Percentiles rank a stretch among this genome's conserved stretches.
phyloP scores from a whole-genome alignment of 2,797 vertebrate genomes.

The Sciaenops ocellatus region DNA sequence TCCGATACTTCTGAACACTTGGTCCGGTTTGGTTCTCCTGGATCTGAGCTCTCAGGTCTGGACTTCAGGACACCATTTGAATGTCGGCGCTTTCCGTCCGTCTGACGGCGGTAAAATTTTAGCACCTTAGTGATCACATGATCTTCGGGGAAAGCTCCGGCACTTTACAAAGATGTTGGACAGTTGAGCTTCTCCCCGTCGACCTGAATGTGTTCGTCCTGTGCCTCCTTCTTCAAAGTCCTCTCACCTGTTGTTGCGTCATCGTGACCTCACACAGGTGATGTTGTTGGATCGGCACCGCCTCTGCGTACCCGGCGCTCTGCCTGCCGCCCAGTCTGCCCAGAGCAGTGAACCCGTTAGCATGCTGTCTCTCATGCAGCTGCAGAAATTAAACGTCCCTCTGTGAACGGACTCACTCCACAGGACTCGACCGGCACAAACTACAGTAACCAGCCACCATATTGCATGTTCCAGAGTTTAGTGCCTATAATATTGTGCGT shows the following conservation, averaged over 20 bases:
- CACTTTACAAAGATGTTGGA: constrained; percentile 11
- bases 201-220: constrained; percentile 38
- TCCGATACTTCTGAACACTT: neutral
- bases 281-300: neutral
- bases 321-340: constrained; percentile 30
- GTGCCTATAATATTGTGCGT: constrained; percentile 82
- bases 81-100: neutral
- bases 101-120: neutral
- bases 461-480: constrained; percentile 83
- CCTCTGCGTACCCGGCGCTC: constrained; percentile 52
- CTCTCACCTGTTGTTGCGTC: neutral
- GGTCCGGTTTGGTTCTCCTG: neutral
- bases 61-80: constrained; percentile 6
- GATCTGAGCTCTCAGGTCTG: constrained; percentile 21
- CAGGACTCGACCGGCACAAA: constrained; percentile 64
- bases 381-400: constrained; percentile 53
- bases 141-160: constrained; percentile 1
- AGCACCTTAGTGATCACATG: neutral
- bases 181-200: neutral
- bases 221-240: constrained; percentile 45
- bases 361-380: constrained; percentile 54
- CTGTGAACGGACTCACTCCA: constrained; percentile 54
- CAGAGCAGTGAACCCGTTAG: constrained; percentile 39
- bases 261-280: constrained; percentile 12
- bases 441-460: constrained; percentile 77